Evolutionary conservation across 2,113 vertebrate genomes (phyloP), one percentile per base, ranked within the genome.

Genomic region (Eulemur macaco): DNA sequence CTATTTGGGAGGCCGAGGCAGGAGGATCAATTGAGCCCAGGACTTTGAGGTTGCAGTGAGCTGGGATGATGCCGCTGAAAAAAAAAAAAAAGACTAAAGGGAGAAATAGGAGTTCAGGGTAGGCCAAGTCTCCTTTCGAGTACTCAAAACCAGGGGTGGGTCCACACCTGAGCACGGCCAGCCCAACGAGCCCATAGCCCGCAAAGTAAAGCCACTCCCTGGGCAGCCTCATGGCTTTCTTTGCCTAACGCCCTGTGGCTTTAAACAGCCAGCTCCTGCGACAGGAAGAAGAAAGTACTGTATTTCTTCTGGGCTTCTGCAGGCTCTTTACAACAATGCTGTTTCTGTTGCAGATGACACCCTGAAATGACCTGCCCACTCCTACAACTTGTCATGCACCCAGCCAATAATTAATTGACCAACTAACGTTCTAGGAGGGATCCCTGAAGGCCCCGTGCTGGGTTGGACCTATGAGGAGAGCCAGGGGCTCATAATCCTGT

Each of bases 281-380:
- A 56, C 81, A 77, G 88, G 34, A 95, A 86, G 86, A 86, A 87
- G 50, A 29, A 91, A 89, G 66, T 50, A 64, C 42, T 14, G 5
- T 66, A 52, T 97, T 89, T 95, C 76, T 80, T 31, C 37, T 52
- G 63, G 63, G 47, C 31, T 96, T 76, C 66, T 52, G 42, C 11
- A 8, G n/a, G 29, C 74, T 96, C 58, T 60, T 76, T 31, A 37
- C 69, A 80, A 92, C 86, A 94, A 78, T 47, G 50, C 27, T 20
- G 11, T 37, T 82, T 86, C 88, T 96, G 86, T 91, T 89, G 93
- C 68, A 42, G 17, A 27, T 8, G 34, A 13, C 18, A 63, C 37
- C 45, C 78, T 87, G 89, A 66, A 89, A 94, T 93, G 81, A 94
- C 86, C 83, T 58, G 78, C 56, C 60, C 37, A 20, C 34, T 6